These are phyloP conservation scores for Onychomys leucogaster DNA, from an alignment of 2,797 vertebrate genomes.

Conservation along the genomic window DNA sequence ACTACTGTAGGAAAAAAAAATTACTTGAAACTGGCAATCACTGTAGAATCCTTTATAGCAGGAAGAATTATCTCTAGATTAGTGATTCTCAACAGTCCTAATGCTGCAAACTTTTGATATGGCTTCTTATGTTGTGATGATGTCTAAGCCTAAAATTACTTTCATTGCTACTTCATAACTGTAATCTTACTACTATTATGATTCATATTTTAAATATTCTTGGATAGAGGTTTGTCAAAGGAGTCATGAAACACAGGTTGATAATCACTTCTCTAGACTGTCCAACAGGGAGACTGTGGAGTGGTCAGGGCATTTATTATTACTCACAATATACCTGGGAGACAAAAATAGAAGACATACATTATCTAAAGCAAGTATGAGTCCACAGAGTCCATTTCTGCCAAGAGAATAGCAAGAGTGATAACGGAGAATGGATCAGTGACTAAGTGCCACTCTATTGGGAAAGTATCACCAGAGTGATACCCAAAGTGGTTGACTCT, in stretches of 20 bases:
- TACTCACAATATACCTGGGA: not conserved
- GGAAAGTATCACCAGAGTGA: not conserved
- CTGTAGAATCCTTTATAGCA: not conserved
- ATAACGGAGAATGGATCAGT: not conserved
- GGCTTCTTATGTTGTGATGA: not conserved
- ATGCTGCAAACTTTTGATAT: not conserved
- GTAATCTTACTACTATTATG: not conserved
- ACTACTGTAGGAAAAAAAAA: not conserved
- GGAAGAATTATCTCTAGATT: not conserved
- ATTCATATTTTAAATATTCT: not conserved
- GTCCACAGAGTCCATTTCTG: accelerated
- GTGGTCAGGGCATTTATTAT: not conserved
- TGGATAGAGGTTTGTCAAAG: not conserved
- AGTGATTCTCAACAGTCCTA: not conserved
- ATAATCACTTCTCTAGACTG: not conserved
- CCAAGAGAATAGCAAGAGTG: not conserved
- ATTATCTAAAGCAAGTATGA: not conserved
- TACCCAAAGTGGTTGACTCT: not conserved
- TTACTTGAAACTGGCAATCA: not conserved
- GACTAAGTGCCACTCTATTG: not conserved
- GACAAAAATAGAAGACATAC: not conserved
- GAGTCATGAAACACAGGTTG: not conserved
- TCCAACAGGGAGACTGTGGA: not conserved
- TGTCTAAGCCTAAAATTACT: not conserved
- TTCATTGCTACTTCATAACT: not conserved